Evolutionary conservation across 2,888 invertebrate genomes (phyloP), one percentile per base, ranked within the genome.

Genomic region (Cepaea hortensis): DNA sequence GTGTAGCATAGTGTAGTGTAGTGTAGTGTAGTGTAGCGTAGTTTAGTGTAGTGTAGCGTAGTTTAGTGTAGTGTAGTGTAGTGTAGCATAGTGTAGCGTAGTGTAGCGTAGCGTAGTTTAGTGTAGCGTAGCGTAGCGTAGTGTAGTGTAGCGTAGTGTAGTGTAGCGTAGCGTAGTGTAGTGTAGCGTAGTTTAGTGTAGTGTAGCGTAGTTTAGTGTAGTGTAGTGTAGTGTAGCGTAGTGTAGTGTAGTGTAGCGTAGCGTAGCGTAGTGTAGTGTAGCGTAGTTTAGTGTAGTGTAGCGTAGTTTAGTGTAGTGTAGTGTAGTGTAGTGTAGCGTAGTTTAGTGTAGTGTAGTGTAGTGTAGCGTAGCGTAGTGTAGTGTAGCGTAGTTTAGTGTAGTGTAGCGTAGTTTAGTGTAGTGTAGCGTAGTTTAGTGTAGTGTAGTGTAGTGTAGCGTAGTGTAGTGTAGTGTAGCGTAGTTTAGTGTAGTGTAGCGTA

Each of bases 21-120:
- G 80, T 84, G 81, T 80, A 72, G 84, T 55, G 55, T 62, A 84
- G 87, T 84, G 65, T 80, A 55, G 87, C n/a, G 48, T 5, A 15
- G 7, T 75, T 5, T 23, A 75, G 87, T 75, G 11, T 23, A n/a
- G 48, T 75, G 76, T 7, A 5, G 79, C 77, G 73, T 23, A 48
- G 76, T 23, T 0, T 18, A 5, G 48, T 75, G 76, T 7, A 6
- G 48, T 4, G 61, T 48, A 35, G 84, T 84, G 35, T 77, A 73
- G 84, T 48, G 48, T 7, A 18, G 20, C 6, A 3, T 15, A 48
- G 76, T 18, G 11, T 48, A 6, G 48, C 35, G 73, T 46, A 68
- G 84, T 77, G 73, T 77, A 68, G 83, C 83, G 46, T 84, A 84
- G 18, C 3, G 11, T 48, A 5, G 48, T 75, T 0, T 23, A 23